These are phyloP conservation scores for Diorhabda sublineata DNA, from an alignment of 1,140 invertebrate genomes.

Conservation along the genomic window DNA sequence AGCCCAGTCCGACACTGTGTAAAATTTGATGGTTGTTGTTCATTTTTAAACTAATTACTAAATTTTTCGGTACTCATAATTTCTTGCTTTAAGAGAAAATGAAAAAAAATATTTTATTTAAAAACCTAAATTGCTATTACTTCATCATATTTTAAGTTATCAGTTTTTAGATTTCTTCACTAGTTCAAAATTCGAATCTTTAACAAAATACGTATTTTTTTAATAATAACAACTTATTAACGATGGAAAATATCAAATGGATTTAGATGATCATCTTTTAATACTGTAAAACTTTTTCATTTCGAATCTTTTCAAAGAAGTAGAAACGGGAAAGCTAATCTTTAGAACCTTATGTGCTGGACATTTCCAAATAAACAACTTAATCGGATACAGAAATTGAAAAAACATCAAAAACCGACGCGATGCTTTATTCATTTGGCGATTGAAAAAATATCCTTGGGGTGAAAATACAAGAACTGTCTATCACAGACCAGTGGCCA, in stretches of 20 bases:
- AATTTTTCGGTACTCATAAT: too few species aligned
- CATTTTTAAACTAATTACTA: too few species aligned
- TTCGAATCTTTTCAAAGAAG: neutral
- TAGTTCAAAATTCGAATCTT: too few species aligned
- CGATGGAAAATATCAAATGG: neutral
- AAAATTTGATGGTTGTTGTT: too few species aligned
- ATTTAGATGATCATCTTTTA: neutral
- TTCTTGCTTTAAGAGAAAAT: too few species aligned
- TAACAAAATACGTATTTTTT: too few species aligned
- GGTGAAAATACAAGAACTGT: slow-evolving; percentile 21
- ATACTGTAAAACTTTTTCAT: neutral
- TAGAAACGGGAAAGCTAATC: slow-evolving; percentile 8
- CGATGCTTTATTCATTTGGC: slow-evolving; percentile 26
- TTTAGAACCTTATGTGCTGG: slow-evolving; percentile 21
- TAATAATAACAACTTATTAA: too few species aligned
- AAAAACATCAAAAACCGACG: slow-evolving; percentile 30
- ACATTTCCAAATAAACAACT: slow-evolving; percentile 32
- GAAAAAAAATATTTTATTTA: too few species aligned
- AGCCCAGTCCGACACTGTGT: too few species aligned
- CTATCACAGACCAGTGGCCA: slow-evolving; percentile 32
- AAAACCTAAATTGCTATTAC: too few species aligned
- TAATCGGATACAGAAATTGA: slow-evolving; percentile 34
- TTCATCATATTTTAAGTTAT: too few species aligned
- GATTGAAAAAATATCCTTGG: slow-evolving; percentile 27
- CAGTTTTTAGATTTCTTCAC: too few species aligned